These are phyloP conservation scores for Gavialis gangeticus DNA, from an alignment of 2,113 vertebrate species.

Conservation along the genomic window DNA sequence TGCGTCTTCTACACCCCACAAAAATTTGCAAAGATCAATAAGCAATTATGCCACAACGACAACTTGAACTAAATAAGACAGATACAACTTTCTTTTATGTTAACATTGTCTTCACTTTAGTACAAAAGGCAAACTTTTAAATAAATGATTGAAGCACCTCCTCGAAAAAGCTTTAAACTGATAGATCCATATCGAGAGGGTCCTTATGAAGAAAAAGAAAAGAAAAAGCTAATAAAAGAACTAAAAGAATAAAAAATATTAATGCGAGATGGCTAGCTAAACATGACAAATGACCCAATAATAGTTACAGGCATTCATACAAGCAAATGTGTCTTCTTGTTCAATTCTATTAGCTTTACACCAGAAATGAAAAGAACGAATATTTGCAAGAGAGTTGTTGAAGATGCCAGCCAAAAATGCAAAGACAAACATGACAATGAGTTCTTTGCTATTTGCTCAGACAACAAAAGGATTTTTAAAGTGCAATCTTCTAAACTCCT, in stretches of 20 bases:
- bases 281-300: background rate
- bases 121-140: conserved; percentile 50
- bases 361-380: background rate
- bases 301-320: background rate
- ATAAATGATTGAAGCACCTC: conserved; percentile 53
- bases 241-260: background rate
- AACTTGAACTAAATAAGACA: conserved; percentile 52
- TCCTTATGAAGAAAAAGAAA: background rate
- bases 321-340: background rate
- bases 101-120: conserved; percentile 36
- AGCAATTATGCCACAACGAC: conserved; percentile 48
- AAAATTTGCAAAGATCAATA: conserved; percentile 20
- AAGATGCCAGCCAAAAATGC: background rate
- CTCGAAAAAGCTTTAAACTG: conserved; percentile 17
- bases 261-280: background rate
- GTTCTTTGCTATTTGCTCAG: background rate
- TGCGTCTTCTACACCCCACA: conserved; percentile 47
- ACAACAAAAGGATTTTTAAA: background rate
- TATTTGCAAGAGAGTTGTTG: background rate
- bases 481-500: background rate
- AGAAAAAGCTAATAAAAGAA: background rate
- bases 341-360: background rate
- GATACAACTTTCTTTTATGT: conserved; percentile 49
- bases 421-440: background rate
- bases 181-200: conserved; percentile 33